Evolutionary conservation across 1,140 invertebrate species (phyloP).

Genomic region (Drusus annulatus): DNA sequence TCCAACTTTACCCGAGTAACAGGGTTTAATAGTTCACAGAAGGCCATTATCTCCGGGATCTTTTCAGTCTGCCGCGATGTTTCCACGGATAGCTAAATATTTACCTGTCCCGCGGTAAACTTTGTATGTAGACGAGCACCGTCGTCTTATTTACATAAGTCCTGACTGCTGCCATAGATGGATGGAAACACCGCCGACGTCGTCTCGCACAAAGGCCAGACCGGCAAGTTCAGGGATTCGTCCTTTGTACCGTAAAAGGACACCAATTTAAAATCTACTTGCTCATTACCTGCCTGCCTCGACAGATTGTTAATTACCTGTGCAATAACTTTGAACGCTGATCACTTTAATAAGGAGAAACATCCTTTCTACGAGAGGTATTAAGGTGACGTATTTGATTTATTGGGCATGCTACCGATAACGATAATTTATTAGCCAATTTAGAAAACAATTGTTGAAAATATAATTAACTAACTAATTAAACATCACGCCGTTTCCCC

Average conservation of each 20-base stretch:
- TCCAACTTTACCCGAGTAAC: background rate
- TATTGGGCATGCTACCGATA: too few species aligned
- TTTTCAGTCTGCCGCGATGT: background rate
- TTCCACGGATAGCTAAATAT: constrained; percentile 6
- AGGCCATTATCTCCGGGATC: background rate
- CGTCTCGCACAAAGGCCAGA: background rate
- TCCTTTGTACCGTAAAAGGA: background rate
- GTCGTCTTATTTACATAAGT: background rate
- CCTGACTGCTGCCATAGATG: constrained; percentile 4
- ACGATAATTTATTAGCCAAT: too few species aligned
- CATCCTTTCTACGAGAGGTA: too few species aligned
- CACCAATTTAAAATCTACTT: background rate
- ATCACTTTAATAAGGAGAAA: too few species aligned
- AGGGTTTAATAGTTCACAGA: too few species aligned
- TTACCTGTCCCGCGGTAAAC: constrained; percentile 21
- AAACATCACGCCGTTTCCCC: too few species aligned
- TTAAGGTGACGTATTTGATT: too few species aligned
- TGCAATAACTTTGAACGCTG: too few species aligned
- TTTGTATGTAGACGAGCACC: constrained; percentile 20
- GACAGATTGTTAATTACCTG: too few species aligned
- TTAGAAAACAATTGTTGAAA: too few species aligned
- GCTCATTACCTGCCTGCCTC: background rate
- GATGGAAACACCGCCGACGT: constrained; percentile 1
- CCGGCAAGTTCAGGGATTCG: background rate
- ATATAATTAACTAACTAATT: too few species aligned